Evolutionary conservation across 2,888 invertebrate species (phyloP).

Genomic region (Brachylomia viminalis): DNA sequence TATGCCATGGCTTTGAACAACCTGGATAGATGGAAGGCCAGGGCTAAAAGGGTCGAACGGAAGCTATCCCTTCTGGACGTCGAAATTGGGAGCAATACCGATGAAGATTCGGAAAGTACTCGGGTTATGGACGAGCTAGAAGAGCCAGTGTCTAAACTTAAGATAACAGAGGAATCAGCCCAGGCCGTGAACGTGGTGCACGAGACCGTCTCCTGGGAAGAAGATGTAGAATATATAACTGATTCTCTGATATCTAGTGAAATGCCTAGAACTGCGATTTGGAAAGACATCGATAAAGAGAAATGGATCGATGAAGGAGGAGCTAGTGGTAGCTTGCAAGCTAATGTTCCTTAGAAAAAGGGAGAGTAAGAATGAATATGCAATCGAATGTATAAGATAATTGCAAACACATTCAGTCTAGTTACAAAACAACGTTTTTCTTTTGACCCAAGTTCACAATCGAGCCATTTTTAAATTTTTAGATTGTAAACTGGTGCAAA

Average conservation of each 20-base stretch:
- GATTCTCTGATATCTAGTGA: slow-evolving; percentile 16
- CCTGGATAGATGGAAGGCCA: slow-evolving; percentile 76
- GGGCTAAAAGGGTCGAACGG: slow-evolving; percentile 63
- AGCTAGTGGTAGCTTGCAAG: slow-evolving; percentile 49
- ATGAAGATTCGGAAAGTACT: slow-evolving; percentile 11
- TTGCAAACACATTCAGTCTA: background rate
- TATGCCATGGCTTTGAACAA: slow-evolving; percentile 92
- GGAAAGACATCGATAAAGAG: slow-evolving; percentile 68
- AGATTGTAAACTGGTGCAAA: too few species aligned
- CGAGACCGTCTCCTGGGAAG: slow-evolving; percentile 71
- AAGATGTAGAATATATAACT: slow-evolving; percentile 59
- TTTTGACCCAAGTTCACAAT: background rate
- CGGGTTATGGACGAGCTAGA: slow-evolving; percentile 7
- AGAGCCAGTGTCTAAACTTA: background rate
- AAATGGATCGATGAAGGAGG: slow-evolving; percentile 75
- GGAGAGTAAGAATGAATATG: background rate
- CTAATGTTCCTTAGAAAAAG: slow-evolving; percentile 22
- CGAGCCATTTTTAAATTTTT: background rate
- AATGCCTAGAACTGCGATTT: slow-evolving; percentile 61
- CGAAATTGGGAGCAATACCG: background rate
- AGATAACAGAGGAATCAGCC: slow-evolving; percentile 36
- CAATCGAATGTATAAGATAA: background rate
- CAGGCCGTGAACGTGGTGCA: slow-evolving; percentile 52
- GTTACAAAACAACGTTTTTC: background rate
- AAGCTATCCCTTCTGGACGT: background rate